phyloP scores from a whole-genome alignment of 2,888 invertebrate genomes.

The Epistrophella euchroma region DNA sequence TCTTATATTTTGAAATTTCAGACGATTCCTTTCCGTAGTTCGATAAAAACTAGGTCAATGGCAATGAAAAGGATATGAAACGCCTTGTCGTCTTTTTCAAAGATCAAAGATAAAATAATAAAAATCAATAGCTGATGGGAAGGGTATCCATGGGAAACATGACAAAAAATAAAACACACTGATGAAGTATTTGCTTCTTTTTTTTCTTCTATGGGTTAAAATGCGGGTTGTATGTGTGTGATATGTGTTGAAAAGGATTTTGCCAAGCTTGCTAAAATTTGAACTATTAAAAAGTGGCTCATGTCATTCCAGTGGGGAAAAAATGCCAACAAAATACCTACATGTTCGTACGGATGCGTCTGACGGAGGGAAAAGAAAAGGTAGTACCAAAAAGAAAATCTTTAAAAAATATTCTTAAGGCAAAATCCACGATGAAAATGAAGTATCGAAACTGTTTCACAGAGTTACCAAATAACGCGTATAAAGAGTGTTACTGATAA shows the following conservation, averaged over 20 bases:
- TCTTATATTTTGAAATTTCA: conserved; percentile 4
- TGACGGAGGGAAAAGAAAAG: no score
- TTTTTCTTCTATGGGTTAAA: background rate
- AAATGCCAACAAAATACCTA: no score
- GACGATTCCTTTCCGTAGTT: background rate
- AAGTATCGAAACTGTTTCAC: no score
- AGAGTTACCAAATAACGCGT: no score
- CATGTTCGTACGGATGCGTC: no score
- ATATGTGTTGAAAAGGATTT: conserved; percentile 7
- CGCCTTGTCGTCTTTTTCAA: conserved; percentile 10
- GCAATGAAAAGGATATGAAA: conserved; percentile 2
- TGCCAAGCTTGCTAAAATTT: background rate
- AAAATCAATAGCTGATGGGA: conserved; percentile 2
- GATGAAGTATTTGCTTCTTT: conserved; percentile 10
- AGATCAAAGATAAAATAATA: conserved; percentile 11
- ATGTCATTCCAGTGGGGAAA: background rate
- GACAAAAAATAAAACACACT: background rate
- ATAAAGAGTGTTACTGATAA: no score
- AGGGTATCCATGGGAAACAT: background rate
- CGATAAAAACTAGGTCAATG: conserved; percentile 6
- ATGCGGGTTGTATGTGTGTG: background rate
- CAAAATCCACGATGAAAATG: no score
- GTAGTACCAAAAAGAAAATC: no score
- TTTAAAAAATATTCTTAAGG: no score
- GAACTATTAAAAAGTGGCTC: conserved; percentile 2